Conservation (phyloP, 2,797 vertebrate species). For the Smutsia gigantea region DNA sequence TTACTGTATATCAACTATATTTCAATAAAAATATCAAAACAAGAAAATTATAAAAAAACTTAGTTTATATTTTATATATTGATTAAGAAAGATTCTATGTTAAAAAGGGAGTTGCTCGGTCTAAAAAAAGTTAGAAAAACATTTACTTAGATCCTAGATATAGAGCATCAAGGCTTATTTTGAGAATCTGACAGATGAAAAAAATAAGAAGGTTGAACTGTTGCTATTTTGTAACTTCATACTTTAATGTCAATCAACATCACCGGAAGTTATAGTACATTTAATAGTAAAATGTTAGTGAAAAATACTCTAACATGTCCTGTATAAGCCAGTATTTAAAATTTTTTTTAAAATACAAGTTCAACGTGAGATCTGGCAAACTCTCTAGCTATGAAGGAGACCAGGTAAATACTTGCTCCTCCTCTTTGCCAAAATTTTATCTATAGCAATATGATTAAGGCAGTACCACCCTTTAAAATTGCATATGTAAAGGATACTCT, state of each 20-base stretch:
- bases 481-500: slow-evolving; percentile 94
- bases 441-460: neutral
- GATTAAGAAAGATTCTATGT: slow-evolving; percentile 45
- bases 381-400: neutral
- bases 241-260: slow-evolving; percentile 23
- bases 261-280: neutral
- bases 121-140: neutral
- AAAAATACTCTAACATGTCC: neutral
- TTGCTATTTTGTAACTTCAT: neutral
- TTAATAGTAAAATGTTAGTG: slow-evolving; percentile 28
- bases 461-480: neutral
- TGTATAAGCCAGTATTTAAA: neutral
- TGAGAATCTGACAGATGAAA: neutral
- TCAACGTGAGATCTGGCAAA: neutral
- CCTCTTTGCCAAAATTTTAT: slow-evolving; percentile 6
- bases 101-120: neutral
- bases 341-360: slow-evolving; percentile 21
- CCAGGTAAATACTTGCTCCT: neutral
- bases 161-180: neutral
- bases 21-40: too few species aligned
- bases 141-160: neutral
- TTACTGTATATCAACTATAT: too few species aligned
- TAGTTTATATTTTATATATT: slow-evolving; percentile 16
- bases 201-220: neutral
- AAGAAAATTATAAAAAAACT: neutral